Evolutionary conservation across 2,888 invertebrate species (phyloP).

Genomic region (Papilio protenor): DNA sequence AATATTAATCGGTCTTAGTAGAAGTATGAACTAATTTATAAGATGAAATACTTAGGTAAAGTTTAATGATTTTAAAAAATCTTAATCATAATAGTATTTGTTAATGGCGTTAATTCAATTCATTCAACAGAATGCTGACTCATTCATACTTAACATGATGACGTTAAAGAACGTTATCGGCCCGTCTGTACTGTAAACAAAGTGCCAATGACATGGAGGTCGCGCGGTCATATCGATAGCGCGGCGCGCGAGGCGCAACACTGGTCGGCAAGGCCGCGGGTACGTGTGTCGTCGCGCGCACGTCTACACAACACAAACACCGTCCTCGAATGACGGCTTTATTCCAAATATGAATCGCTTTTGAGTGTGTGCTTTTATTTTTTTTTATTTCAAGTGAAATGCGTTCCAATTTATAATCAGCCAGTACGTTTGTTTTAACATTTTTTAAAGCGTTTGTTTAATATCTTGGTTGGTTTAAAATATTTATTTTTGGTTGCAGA

Average conservation of each 20-base stretch:
- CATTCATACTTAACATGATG: slow-evolving; percentile 56
- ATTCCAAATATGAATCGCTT: slow-evolving; percentile 61
- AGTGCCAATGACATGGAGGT: slow-evolving; percentile 81
- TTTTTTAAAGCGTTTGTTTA: slow-evolving; percentile 41
- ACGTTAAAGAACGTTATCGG: slow-evolving; percentile 61
- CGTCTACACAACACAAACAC: slow-evolving; percentile 53
- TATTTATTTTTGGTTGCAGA: slow-evolving; percentile 65
- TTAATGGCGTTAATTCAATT: not conserved
- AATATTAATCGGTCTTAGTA: too few relatives aligned
- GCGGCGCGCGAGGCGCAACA: slow-evolving; percentile 69
- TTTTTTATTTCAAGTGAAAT: slow-evolving; percentile 38
- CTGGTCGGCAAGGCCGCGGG: slow-evolving; percentile 78
- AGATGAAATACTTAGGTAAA: too few relatives aligned
- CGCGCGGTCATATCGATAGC: slow-evolving; percentile 74
- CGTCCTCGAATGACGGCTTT: slow-evolving; percentile 62
- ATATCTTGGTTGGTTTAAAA: slow-evolving; percentile 7
- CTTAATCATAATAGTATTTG: not conserved
- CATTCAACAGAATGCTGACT: slow-evolving; percentile 49
- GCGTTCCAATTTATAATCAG: slow-evolving; percentile 33
- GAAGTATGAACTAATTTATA: too few relatives aligned
- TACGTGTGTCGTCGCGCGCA: slow-evolving; percentile 57
- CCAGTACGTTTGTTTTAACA: slow-evolving; percentile 34
- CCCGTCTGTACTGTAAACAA: slow-evolving; percentile 70
- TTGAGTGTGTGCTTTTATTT: slow-evolving; percentile 47
- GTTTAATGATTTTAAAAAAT: not conserved